Percentiles rank a stretch among this genome's conserved stretches.
Evolutionary conservation across 2,888 invertebrate species (phyloP).

Genomic region (Baccha elongata): DNA sequence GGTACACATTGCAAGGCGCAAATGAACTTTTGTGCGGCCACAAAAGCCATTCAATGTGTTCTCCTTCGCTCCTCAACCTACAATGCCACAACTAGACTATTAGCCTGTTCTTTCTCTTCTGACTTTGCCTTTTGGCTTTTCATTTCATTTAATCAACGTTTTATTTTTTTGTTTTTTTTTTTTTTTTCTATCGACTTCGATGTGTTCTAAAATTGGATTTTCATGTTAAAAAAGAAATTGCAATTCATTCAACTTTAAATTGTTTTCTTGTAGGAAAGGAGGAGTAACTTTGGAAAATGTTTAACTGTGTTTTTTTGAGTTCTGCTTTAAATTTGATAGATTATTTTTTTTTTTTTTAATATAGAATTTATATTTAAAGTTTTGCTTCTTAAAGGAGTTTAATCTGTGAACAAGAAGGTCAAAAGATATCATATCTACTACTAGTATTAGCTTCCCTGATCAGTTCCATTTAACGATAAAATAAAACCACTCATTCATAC

Average conservation of each 20-base stretch:
- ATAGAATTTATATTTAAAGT: no score
- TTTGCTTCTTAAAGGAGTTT: no score
- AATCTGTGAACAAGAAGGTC: no score
- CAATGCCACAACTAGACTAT: neutral
- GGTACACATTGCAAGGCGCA: constrained; percentile 49
- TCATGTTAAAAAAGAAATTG: constrained; percentile 27
- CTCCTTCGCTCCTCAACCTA: neutral
- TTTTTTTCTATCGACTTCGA: constrained; percentile 4
- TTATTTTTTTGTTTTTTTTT: neutral
- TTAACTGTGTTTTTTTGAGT: neutral
- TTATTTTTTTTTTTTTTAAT: no score
- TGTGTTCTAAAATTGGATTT: constrained; percentile 6
- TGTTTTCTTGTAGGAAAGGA: neutral
- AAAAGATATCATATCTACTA: no score
- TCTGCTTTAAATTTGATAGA: no score
- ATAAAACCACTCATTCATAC: no score
- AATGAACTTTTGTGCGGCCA: constrained; percentile 60
- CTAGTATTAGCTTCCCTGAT: no score
- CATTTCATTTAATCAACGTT: constrained; percentile 37
- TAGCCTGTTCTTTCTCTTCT: neutral
- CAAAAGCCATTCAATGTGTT: constrained; percentile 37
- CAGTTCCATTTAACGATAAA: no score
- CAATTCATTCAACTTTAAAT: constrained; percentile 36
- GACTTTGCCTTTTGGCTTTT: constrained; percentile 21
- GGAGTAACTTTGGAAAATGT: neutral